Evolutionary conservation across 2,797 vertebrate species (phyloP), one percentile per base, ranked within the genome.

Genomic region (Parotocinclus haroldoi): DNA sequence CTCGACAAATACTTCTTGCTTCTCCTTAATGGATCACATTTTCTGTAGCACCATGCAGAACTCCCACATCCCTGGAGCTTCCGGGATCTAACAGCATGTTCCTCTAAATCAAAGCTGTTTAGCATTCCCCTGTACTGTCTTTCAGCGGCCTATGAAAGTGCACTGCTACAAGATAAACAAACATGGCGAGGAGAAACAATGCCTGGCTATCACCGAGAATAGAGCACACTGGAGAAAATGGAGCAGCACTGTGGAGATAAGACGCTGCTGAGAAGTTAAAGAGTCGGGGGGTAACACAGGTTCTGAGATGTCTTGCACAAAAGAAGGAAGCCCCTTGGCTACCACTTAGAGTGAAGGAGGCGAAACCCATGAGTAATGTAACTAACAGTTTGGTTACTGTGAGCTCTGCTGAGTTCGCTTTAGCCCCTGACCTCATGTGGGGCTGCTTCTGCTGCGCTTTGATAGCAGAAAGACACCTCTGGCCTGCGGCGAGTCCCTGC

Each of bases 241-340:
- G 62, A 60, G 66, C 27, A 46, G 56, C 36, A 56, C 57, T 46
- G 66, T 53, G 63, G 66, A 78, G 78, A 79, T 75, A 72, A 71
- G 78, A 78, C 42, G 72, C 68, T 64, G 39, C 46, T 64, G 57
- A 42, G 40, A 18, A 61, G 62, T 37, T 16, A 55, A 50, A 56
- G 58, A n/a, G 56, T 48, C 39, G 45, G 17, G 39, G 36, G 50
- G 27, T 27, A 27, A 27, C 27, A 27, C 2, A 27, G 45, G 66
- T 63, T 58, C 63, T 40, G 44, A 55, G 63, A 61, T 57, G 73
- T 61, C 49, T 70, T 40, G 63, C 70, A 76, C 72, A 77, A 76
- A 77, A 72, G 67, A 78, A 80, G 79, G 76, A 80, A 80, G 75
- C 44, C 27, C 69, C 57, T 68, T 77, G 68, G 58, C 65, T 66